These are phyloP conservation scores for Archivesica marissinica DNA, from an alignment of 1,140 invertebrate genomes.

Conservation along the genomic window DNA sequence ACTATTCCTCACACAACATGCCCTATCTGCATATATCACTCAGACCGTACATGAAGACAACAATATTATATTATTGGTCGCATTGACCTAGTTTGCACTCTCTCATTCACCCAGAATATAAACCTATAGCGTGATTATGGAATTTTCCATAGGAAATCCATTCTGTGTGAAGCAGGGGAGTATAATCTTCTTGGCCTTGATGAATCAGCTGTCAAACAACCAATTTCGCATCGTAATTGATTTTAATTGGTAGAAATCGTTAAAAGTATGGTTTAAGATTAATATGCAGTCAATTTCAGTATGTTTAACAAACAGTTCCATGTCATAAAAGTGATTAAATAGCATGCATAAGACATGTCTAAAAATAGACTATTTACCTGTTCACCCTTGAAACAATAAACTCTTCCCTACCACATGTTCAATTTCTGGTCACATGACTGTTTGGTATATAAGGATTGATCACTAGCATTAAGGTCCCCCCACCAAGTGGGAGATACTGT, in stretches of 20 bases:
- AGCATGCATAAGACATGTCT: not conserved
- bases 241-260: no score
- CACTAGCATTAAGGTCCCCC: slow-evolving; percentile 58
- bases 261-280: no score
- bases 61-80: not conserved
- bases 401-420: slow-evolving; percentile 21
- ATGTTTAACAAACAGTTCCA: no score
- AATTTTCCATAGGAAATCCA: not conserved
- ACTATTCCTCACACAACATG: no score
- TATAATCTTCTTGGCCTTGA: no score
- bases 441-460: slow-evolving; percentile 24
- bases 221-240: no score
- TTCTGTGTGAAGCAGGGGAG: not conserved
- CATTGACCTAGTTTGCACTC: not conserved
- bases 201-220: no score
- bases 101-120: no score
- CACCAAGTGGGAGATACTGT: slow-evolving; percentile 44
- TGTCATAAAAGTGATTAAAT: not conserved
- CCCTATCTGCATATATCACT: no score
- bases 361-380: slow-evolving; percentile 7
- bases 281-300: no score
- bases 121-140: not conserved
- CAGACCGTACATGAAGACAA: no score
- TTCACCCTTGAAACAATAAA: slow-evolving; percentile 21
- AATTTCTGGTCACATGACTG: slow-evolving; percentile 24